These are phyloP conservation scores for Pseudopleuronectes americanus DNA, from an alignment of 2,797 vertebrate genomes.

Conservation along the genomic window DNA sequence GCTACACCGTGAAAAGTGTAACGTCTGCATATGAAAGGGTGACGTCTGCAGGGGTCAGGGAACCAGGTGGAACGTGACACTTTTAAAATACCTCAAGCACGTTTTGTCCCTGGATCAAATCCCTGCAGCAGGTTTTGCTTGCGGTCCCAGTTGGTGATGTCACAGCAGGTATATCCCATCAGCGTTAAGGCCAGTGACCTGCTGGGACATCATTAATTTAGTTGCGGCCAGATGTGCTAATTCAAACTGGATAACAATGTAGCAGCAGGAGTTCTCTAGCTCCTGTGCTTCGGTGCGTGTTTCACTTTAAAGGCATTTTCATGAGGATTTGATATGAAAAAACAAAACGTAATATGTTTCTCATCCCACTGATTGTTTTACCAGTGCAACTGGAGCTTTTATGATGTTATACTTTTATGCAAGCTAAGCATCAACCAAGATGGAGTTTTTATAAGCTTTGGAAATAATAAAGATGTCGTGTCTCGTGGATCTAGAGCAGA, in stretches of 20 bases:
- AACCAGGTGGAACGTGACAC: not conserved
- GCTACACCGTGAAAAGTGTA: slow-evolving; percentile 28
- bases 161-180: not conserved
- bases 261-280: not conserved
- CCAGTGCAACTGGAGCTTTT: too few relatives aligned
- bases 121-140: too few relatives aligned
- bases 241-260: not conserved
- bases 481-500: too few relatives aligned
- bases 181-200: not conserved
- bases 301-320: not conserved
- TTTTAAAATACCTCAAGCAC: too few relatives aligned
- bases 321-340: not conserved
- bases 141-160: not conserved
- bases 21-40: not conserved
- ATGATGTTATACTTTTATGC: too few relatives aligned
- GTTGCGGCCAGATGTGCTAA: not conserved
- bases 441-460: too few relatives aligned
- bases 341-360: not conserved
- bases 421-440: too few relatives aligned
- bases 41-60: too few relatives aligned
- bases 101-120: too few relatives aligned
- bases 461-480: too few relatives aligned
- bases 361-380: too few relatives aligned
- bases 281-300: too few relatives aligned
- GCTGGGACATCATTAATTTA: not conserved